phyloP scores from a whole-genome alignment of 2,888 invertebrate genomes.

The Drosophila multiciliata region DNA sequence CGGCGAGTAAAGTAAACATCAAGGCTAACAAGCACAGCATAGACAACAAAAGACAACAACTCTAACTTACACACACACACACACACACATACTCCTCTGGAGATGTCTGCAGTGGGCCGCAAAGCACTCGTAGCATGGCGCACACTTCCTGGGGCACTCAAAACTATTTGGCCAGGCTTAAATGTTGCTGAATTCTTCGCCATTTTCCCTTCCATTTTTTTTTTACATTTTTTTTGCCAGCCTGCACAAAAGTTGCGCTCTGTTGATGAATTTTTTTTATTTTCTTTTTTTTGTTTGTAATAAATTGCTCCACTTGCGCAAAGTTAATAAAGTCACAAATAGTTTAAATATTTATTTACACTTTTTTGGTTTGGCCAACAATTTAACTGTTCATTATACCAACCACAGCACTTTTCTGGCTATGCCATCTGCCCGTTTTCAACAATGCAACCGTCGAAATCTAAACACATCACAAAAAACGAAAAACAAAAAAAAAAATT shows the following conservation, averaged over 20 bases:
- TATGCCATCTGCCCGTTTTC: neutral
- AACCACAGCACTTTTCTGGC: slow-evolving; percentile 26
- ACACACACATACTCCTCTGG: slow-evolving; percentile 3
- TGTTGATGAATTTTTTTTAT: slow-evolving; percentile 12
- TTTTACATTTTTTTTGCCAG: slow-evolving; percentile 10
- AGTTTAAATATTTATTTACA: slow-evolving; percentile 80
- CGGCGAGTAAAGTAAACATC: slow-evolving; percentile 46
- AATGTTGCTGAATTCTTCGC: slow-evolving; percentile 42
- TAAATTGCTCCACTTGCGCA: slow-evolving; percentile 79
- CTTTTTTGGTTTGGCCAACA: slow-evolving; percentile 72
- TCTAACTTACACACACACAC: slow-evolving; percentile 4
- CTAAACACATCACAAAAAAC: neutral
- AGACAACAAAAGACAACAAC: slow-evolving; percentile 16
- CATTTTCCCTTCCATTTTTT: neutral
- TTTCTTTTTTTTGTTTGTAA: slow-evolving; percentile 39
- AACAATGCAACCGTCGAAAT: neutral
- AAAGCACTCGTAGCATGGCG: slow-evolving; percentile 34
- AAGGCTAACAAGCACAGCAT: slow-evolving; percentile 37
- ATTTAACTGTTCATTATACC: slow-evolving; percentile 50
- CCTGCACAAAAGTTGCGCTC: slow-evolving; percentile 36
- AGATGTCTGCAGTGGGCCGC: slow-evolving; percentile 29
- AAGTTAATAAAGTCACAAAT: slow-evolving; percentile 80
- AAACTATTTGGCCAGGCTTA: slow-evolving; percentile 53
- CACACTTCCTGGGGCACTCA: slow-evolving; percentile 27
- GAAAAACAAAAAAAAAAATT: neutral